Evolutionary conservation across 2,797 vertebrate genomes (phyloP).

Genomic region (Gobionotothen gibberifrons): DNA sequence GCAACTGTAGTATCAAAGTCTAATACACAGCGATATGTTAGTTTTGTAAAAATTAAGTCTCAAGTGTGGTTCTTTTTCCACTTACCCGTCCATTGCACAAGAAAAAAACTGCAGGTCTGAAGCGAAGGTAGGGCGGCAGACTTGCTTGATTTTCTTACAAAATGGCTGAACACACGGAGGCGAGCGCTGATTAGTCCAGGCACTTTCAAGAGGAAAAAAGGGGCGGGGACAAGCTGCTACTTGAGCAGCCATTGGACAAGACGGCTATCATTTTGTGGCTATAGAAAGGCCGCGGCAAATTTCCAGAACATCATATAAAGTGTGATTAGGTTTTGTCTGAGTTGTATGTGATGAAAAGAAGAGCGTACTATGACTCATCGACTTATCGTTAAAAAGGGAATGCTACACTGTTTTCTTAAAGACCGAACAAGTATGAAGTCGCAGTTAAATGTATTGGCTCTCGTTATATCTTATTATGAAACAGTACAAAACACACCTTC

Average conservation of each 20-base stretch:
- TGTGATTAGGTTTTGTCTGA: background rate
- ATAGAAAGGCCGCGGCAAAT: conserved; percentile 74
- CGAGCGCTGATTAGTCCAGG: conserved; percentile 80
- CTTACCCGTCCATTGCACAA: conserved; percentile 99
- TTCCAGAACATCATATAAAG: conserved; percentile 56
- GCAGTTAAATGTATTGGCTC: background rate
- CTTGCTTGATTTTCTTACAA: conserved; percentile 86
- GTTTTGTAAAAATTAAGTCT: conserved; percentile 35
- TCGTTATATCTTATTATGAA: background rate
- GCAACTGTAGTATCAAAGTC: fast-evolving
- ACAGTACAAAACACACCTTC: background rate
- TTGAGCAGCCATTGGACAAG: conserved; percentile 71
- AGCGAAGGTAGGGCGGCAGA: conserved; percentile 80
- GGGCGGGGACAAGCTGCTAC: conserved; percentile 64
- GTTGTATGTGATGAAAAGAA: background rate
- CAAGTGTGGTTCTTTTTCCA: conserved; percentile 68
- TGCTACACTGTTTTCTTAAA: background rate
- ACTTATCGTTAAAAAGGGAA: too few relatives aligned
- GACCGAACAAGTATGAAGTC: too few relatives aligned
- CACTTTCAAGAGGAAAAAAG: conserved; percentile 50
- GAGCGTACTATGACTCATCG: background rate
- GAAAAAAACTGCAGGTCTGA: conserved; percentile 90
- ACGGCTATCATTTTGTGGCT: conserved; percentile 63
- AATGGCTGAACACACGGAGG: conserved; percentile 84
- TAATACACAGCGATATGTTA: background rate